Percentiles rank a stretch among this genome's conserved stretches.
Evolutionary conservation across 1,140 invertebrate genomes (phyloP).

Genomic region (Pogonomyrmex barbatus): DNA sequence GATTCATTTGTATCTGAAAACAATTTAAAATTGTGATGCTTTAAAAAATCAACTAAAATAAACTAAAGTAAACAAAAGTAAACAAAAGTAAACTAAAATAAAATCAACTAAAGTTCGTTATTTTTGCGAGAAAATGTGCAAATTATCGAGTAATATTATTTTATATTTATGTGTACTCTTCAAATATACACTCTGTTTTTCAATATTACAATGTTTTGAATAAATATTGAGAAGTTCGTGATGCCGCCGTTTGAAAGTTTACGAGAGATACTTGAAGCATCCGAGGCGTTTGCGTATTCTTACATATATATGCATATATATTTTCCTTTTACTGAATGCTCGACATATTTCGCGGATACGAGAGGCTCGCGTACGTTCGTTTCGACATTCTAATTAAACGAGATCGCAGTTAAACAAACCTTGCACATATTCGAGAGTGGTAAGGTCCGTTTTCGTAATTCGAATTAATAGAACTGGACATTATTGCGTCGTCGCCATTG

Average conservation of each 20-base stretch:
- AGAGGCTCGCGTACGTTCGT: not conserved
- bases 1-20: not conserved
- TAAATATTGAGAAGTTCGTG: not conserved
- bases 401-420: slow-evolving; percentile 65
- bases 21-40: not conserved
- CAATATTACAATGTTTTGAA: slow-evolving; percentile 23
- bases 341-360: not conserved
- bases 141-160: not conserved
- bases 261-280: not conserved
- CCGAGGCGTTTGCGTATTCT: not conserved
- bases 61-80: too few species aligned
- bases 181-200: not conserved
- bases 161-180: not conserved
- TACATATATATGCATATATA: not conserved
- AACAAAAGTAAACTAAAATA: not conserved
- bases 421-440: slow-evolving; percentile 47
- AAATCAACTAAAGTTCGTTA: slow-evolving; percentile 15
- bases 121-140: not conserved
- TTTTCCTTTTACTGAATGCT: slow-evolving; percentile 21
- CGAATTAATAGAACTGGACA: slow-evolving; percentile 68
- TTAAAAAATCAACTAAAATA: slow-evolving; percentile 19
- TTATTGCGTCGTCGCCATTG: not conserved
- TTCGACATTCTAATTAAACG: slow-evolving; percentile 48
- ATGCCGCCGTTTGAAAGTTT: not conserved
- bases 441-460: slow-evolving; percentile 62